These are phyloP conservation scores for Microcebus jonahi DNA, from an alignment of 2,113 vertebrate genomes.

Conservation along the genomic window DNA sequence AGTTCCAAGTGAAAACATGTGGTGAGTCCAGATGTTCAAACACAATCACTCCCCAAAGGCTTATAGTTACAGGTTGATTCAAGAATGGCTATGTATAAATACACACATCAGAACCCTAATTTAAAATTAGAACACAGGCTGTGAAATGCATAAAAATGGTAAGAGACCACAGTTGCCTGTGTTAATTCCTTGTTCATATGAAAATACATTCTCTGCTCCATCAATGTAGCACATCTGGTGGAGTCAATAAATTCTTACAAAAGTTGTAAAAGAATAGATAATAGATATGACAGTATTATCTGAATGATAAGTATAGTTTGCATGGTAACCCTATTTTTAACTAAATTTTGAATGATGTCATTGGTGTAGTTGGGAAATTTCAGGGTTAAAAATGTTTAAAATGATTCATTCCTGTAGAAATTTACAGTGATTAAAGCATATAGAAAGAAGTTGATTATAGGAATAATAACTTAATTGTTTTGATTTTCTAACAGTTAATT, in stretches of 20 bases:
- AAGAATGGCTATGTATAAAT: conserved; percentile 76
- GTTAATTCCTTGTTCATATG: conserved; percentile 48
- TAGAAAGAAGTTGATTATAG: conserved; percentile 3
- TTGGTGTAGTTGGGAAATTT: neutral
- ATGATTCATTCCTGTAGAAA: neutral
- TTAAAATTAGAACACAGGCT: conserved; percentile 68
- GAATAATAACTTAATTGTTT: conserved; percentile 49
- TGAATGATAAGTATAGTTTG: neutral
- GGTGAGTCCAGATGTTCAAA: conserved; percentile 83
- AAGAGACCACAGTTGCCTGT: neutral
- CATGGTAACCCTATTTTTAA: neutral
- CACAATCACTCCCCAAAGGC: conserved; percentile 76
- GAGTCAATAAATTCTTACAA: conserved; percentile 10
- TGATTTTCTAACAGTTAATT: conserved; percentile 45
- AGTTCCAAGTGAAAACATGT: conserved; percentile 78
- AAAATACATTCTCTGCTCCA: neutral
- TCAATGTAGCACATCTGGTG: neutral
- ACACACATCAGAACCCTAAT: conserved; percentile 70
- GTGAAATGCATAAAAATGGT: conserved; percentile 60
- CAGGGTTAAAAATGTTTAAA: neutral
- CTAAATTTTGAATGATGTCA: neutral
- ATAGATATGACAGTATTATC: neutral
- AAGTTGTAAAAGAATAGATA: neutral
- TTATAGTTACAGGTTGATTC: conserved; percentile 80
- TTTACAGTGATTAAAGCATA: neutral